Base-by-base conservation (phyloP, 2,888 invertebrate species). In the Eilema griseolum region DNA sequence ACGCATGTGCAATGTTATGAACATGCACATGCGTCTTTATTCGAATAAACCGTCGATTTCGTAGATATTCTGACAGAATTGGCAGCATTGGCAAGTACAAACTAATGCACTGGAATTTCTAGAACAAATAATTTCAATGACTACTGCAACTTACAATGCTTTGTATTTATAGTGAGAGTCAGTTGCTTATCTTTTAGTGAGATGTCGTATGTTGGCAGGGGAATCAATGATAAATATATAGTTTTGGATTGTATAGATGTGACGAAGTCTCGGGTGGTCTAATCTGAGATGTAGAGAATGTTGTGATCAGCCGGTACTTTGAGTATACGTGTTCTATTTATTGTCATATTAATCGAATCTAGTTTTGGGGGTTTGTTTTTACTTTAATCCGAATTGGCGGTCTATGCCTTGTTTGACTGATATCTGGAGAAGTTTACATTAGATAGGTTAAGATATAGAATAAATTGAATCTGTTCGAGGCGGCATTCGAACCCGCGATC, bases 1-100 rank as follows among this genome's bases (percentile, higher is more conserved):
- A 37, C 33, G 33, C 3, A 37, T 37, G 33, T 37, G 33, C 12
- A 12, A 37, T 37, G 12, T 37, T 37, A 37, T 37, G 12, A 37
- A 37, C 12, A 37, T 37, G 12, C 33, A 37, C 33, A 37, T 37
- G 12, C 33, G 12, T 37, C 12, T 37, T 12, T 37, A 11, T 37
- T 37, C 33, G 33, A 33, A 12, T 37, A 37, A 37, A 37, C 33
- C 33, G 12, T 12, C 33, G 33, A 41, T 16, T 41, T 41, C 41
- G 66, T 65, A 60, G 69, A 70, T 26, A 61, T 28, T 11, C 24
- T 66, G 62, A 80, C 62, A 72, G 69, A 74, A 70, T 73, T 81
- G 80, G 68, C 77, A 77, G 80, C 82, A 80, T 80, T 81, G 79
- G 77, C 66, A 81, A 81, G 82, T 79, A 80, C 79, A 79, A 81